Percentiles rank a stretch among this genome's conserved stretches.
Conservation (phyloP, 2,113 vertebrate species). For the Junco hyemalis region DNA sequence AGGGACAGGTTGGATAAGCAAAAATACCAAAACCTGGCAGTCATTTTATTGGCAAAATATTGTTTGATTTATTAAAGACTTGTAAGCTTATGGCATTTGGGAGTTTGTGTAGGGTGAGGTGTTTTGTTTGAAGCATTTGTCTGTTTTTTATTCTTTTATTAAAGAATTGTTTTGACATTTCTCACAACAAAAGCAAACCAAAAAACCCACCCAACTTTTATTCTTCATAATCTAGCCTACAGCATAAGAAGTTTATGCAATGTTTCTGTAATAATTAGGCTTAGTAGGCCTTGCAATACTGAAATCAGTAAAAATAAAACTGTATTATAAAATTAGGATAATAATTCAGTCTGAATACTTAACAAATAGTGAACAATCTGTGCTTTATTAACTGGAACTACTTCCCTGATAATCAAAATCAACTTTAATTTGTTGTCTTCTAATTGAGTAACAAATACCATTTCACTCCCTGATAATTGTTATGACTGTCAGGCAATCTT, state of each 20-base stretch:
- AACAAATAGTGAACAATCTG: background rate
- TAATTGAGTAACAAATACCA: background rate
- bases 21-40: background rate
- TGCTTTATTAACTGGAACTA: background rate
- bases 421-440: background rate
- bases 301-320: background rate
- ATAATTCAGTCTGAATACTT: background rate
- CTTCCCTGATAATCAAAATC: background rate
- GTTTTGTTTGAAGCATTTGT: background rate
- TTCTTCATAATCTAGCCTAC: background rate
- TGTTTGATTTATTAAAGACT: background rate
- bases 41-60: background rate
- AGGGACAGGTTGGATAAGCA: background rate
- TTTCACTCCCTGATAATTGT: background rate
- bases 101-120: background rate
- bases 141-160: background rate
- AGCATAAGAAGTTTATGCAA: background rate
- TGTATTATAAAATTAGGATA: background rate
- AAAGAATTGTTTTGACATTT: background rate
- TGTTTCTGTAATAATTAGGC: background rate
- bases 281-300: background rate
- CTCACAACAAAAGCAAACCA: background rate
- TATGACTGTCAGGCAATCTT: background rate
- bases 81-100: background rate
- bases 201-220: background rate